Conservation (phyloP, 1,140 invertebrate species). For the Myzus persicae region DNA sequence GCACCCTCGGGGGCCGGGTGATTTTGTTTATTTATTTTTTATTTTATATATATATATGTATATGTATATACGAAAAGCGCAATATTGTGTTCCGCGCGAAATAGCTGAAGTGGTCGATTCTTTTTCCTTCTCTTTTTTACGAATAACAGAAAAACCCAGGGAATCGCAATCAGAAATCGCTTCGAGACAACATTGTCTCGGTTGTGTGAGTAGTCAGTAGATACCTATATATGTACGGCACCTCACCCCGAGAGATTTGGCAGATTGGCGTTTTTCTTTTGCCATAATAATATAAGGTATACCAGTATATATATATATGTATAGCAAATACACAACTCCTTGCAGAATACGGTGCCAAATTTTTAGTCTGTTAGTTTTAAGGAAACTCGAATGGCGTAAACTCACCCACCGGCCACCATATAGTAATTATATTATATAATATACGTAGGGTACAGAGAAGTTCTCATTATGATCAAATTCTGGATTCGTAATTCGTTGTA, state of each 20-base stretch:
- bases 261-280: slow-evolving; percentile 11
- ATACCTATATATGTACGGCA: too few relatives aligned
- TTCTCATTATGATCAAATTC: not conserved
- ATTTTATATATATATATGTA: not conserved
- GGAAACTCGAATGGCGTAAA: not conserved
- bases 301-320: not conserved
- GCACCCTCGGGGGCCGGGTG: not conserved
- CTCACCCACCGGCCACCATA: not conserved
- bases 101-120: not conserved
- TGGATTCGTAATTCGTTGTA: not conserved
- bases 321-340: not conserved
- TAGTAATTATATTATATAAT: not conserved
- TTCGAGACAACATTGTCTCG: not conserved
- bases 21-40: slow-evolving; percentile 35
- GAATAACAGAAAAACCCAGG: not conserved
- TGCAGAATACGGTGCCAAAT: not conserved
- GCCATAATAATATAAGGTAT: not conserved
- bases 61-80: not conserved
- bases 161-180: slow-evolving; percentile 25
- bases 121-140: not conserved
- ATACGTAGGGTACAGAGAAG: not conserved
- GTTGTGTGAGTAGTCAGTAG: not conserved
- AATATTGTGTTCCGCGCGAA: not conserved
- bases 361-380: not conserved
- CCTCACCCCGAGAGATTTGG: not conserved